A percentile compares a stretch with the other conserved stretches of the same genome.
Evolutionary conservation across 2,888 invertebrate genomes (phyloP).

Genomic region (Oasisia sp.): DNA sequence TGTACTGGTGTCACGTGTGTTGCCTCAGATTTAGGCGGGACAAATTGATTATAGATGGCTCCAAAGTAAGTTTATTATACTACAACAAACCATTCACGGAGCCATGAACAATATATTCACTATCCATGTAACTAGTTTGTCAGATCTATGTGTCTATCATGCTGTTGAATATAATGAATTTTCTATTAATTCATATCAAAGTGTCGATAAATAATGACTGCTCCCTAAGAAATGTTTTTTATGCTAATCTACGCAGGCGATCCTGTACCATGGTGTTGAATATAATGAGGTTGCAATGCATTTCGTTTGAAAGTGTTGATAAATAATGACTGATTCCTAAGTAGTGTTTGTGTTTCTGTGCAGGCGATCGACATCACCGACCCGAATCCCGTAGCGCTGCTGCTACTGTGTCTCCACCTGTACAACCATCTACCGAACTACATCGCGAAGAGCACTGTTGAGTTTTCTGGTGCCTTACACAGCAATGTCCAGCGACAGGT

Average conservation of each 20-base stretch:
- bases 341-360: conserved; percentile 8
- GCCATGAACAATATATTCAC: too few species aligned
- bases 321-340: background rate
- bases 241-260: conserved; percentile 52
- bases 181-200: background rate
- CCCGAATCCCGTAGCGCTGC: conserved; percentile 63
- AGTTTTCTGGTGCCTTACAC: conserved; percentile 62
- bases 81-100: too few species aligned
- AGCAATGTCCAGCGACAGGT: conserved; percentile 60
- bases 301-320: too few species aligned
- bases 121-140: conserved; percentile 50
- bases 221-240: background rate
- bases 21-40: too few species aligned
- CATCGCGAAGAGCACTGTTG: conserved; percentile 59
- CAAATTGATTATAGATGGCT: too few species aligned
- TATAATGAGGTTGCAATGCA: background rate
- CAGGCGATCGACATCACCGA: conserved; percentile 66
- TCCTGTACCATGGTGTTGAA: conserved; percentile 33
- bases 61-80: too few species aligned
- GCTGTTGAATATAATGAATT: background rate
- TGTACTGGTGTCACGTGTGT: too few species aligned
- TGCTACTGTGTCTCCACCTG: conserved; percentile 60
- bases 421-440: conserved; percentile 62
- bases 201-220: too few species aligned
- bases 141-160: too few species aligned